Evolutionary conservation across 2,797 vertebrate species (phyloP), one percentile per base, ranked within the genome.

Genomic region (Gymnoscopelus braueri): DNA sequence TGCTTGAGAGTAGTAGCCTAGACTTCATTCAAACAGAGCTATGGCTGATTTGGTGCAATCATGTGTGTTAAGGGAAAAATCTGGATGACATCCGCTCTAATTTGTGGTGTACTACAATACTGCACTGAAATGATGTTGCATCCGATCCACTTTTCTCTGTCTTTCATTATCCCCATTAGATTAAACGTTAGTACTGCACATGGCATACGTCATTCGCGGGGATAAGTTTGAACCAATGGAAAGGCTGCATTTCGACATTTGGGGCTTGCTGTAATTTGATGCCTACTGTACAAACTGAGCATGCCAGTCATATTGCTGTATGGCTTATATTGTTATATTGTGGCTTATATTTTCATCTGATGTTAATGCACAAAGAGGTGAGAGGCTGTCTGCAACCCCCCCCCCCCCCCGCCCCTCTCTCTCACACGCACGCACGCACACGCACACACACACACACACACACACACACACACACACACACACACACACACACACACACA

Each of bases 231-330:
- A 74, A 53, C 90, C 90, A 91, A 89, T 91, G 19, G 66, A 65
- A 73, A 50, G 52, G 57, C 67, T 65, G 71, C 23, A 60, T 71
- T 64, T 49, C 57, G 63, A 53, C 48, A 68, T 11, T 62, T 4
- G 57, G 23, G 61, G 87, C 85, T 19, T 19, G 19, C 80, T 77
- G 83, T 78, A 82, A 83, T 88, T 87, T 79, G 72, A 88, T 69
- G 48, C 69, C 7, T 23, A 1, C 2, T 50, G 3, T 63, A 44
- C 73, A 57, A 12, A 52, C 5, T 51, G 8, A 54, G 23, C 23
- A 19, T 19, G n/a, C 5, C 15, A 19, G 1, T 19, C 15, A 54
- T 54, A 23, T 54, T 54, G 23, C 23, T 54, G 23, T 54, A 19
- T 54, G 23, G 8, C 15, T 1, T 23, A 54, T 19, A 54, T 54